These are phyloP conservation scores for Botia almorhae DNA, from an alignment of 2,797 vertebrate genomes.

Conservation along the genomic window DNA sequence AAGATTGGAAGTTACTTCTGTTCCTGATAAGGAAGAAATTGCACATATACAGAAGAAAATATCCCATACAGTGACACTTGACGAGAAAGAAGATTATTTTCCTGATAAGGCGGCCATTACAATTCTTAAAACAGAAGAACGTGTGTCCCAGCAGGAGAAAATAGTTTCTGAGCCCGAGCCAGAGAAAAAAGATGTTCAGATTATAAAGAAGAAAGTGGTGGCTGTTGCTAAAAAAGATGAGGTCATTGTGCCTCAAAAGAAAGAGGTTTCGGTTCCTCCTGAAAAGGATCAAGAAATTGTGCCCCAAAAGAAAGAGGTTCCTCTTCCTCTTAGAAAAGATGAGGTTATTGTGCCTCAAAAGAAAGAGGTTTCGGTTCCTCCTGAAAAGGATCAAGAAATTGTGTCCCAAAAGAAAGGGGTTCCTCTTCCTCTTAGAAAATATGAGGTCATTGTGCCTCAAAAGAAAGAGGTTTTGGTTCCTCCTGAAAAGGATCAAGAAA, in stretches of 20 bases:
- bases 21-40: slow-evolving; percentile 17
- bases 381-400: not conserved
- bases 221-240: slow-evolving; percentile 15
- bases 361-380: slow-evolving; percentile 48
- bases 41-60: not conserved
- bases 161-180: slow-evolving; percentile 1
- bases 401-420: not conserved
- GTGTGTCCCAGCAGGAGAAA: slow-evolving; percentile 1
- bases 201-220: slow-evolving; percentile 9
- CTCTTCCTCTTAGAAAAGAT: slow-evolving; percentile 22
- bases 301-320: slow-evolving; percentile 16
- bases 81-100: not conserved
- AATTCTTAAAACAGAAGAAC: slow-evolving; percentile 7
- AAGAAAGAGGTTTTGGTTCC: not conserved
- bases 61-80: not conserved
- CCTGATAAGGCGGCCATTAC: not conserved
- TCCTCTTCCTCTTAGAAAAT: not conserved
- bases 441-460: not conserved
- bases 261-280: slow-evolving; percentile 3
- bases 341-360: slow-evolving; percentile 65
- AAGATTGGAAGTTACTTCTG: slow-evolving; percentile 14
- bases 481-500: slow-evolving; percentile 66
- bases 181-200: slow-evolving; percentile 25
- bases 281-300: not conserved
- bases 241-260: not conserved